Evolutionary conservation across 2,888 invertebrate species (phyloP).

Genomic region (Tetranychus truncatus): DNA sequence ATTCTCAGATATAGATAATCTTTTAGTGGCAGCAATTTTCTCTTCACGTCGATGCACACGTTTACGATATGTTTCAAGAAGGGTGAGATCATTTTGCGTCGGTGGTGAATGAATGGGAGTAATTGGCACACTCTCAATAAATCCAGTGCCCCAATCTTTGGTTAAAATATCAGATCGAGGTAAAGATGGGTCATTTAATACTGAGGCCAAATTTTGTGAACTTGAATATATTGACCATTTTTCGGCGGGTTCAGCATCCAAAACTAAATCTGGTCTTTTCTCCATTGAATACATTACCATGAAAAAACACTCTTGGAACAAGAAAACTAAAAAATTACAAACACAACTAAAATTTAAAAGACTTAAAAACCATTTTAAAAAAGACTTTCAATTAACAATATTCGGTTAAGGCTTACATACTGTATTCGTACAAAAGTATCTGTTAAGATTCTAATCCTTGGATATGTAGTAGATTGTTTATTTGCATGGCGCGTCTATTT

Average conservation of each 20-base stretch:
- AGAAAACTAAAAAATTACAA: neutral
- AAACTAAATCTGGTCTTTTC: neutral
- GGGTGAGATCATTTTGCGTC: constrained; percentile 51
- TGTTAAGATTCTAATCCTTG: too few relatives aligned
- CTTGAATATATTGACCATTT: constrained; percentile 75
- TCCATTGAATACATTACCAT: neutral
- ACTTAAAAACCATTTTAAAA: too few relatives aligned
- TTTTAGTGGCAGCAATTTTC: neutral
- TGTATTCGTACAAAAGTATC: too few relatives aligned
- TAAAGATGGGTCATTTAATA: constrained; percentile 72
- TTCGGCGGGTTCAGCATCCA: constrained; percentile 3
- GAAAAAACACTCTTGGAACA: neutral
- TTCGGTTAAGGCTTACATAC: too few relatives aligned
- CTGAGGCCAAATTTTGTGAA: constrained; percentile 81
- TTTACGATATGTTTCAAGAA: constrained; percentile 71
- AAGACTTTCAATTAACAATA: too few relatives aligned
- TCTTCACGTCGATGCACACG: constrained; percentile 23
- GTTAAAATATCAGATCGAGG: constrained; percentile 64
- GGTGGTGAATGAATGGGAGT: constrained; percentile 38
- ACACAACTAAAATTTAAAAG: neutral
- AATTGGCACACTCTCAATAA: constrained; percentile 47
- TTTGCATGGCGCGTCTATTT: too few relatives aligned
- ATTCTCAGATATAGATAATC: neutral
- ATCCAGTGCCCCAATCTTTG: constrained; percentile 90
- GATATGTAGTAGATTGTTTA: too few relatives aligned